These are phyloP conservation scores for Cerceris rybyensis DNA, from an alignment of 2,888 invertebrate species.

Conservation along the genomic window DNA sequence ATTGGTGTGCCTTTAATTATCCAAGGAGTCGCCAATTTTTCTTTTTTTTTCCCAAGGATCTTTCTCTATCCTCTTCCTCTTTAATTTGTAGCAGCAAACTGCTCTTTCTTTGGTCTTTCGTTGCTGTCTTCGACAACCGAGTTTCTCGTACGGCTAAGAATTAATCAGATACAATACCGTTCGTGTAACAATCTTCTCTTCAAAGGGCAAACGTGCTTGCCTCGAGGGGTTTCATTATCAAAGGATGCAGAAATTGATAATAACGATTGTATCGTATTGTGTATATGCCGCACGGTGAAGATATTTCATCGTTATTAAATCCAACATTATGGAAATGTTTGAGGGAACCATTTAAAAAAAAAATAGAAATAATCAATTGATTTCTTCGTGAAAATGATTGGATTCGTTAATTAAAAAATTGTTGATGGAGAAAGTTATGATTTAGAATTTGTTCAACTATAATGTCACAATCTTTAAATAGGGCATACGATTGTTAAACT, in stretches of 20 bases:
- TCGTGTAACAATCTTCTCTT: conserved; percentile 14
- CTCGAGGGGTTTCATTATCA: background rate
- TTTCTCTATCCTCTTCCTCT: conserved; percentile 12
- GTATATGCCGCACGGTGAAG: no score
- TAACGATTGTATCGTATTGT: background rate
- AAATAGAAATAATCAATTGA: no score
- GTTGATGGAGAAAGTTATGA: no score
- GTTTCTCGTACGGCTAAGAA: conserved; percentile 23
- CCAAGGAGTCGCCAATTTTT: conserved; percentile 57
- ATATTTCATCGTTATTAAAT: background rate
- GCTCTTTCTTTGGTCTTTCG: conserved; percentile 22
- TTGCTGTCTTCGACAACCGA: background rate
- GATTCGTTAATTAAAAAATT: no score
- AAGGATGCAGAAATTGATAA: background rate
- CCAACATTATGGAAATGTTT: background rate
- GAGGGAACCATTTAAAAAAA: no score
- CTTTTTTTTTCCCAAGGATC: conserved; percentile 23
- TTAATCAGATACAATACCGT: conserved; percentile 40
- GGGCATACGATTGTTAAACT: background rate
- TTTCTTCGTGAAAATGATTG: no score
- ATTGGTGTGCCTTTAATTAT: conserved; percentile 61
- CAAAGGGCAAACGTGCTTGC: conserved; percentile 10
- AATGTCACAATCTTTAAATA: background rate
- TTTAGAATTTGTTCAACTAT: background rate
- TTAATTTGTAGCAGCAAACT: conserved; percentile 40